Conservation (phyloP, 2,797 vertebrate species). For the Bradypodion ventrale region DNA sequence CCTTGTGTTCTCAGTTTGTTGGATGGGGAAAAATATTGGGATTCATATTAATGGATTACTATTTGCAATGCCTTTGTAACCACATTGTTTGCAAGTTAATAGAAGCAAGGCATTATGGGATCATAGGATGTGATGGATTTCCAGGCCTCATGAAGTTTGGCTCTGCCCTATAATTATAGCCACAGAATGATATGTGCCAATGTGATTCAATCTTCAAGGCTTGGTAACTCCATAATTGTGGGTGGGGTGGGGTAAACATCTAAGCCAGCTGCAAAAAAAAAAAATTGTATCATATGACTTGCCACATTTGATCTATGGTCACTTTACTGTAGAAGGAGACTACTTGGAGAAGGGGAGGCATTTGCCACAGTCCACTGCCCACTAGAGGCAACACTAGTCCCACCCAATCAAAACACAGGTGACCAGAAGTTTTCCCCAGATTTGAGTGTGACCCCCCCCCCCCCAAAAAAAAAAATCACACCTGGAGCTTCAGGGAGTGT, state of each 20-base stretch:
- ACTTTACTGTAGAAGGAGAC: neutral
- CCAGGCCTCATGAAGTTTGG: neutral
- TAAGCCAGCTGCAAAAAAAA: neutral
- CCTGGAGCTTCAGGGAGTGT: no score
- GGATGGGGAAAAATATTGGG: neutral
- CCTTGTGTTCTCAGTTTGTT: neutral
- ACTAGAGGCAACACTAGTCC: no score
- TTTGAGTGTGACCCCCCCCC: no score
- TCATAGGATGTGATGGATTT: neutral
- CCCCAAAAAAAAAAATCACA: no score
- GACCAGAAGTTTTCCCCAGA: no score
- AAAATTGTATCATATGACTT: neutral
- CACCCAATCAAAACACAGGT: no score
- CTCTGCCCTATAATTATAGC: neutral
- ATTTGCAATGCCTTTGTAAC: neutral
- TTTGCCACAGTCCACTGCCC: no score
- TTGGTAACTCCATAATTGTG: neutral
- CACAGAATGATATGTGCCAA: neutral
- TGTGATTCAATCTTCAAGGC: neutral
- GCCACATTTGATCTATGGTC: no score
- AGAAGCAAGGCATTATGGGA: neutral
- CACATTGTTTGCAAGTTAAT: neutral
- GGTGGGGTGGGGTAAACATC: neutral
- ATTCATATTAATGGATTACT: slow-evolving; percentile 9
- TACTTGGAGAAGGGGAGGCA: no score